Conservation (phyloP, 1,140 invertebrate genomes). For the Hormaphis cornu region DNA sequence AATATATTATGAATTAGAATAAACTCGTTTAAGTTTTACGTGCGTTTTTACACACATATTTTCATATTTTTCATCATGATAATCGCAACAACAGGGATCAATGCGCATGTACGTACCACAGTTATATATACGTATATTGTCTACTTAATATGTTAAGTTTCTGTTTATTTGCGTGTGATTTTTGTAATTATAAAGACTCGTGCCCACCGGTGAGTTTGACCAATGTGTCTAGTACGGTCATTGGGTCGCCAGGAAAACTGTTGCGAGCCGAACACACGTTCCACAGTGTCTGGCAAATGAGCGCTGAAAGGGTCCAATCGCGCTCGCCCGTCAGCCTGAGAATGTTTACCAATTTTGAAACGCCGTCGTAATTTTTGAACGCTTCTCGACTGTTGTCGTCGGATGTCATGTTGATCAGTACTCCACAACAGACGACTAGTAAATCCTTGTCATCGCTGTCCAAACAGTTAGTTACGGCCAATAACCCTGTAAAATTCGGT, state of each 20-base stretch:
- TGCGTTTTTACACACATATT: no score
- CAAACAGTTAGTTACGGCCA: conserved; percentile 46
- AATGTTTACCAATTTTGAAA: conserved; percentile 5
- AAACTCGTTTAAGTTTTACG: no score
- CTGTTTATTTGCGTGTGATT: neutral
- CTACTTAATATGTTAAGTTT: no score
- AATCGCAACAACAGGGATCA: no score
- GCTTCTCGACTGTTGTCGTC: conserved; percentile 3
- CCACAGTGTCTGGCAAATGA: conserved; percentile 60
- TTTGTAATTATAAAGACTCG: neutral
- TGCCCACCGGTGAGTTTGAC: neutral
- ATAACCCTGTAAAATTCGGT: conserved; percentile 45
- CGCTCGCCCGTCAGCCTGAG: conserved; percentile 38
- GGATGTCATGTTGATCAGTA: conserved; percentile 54
- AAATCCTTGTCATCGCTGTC: conserved; percentile 49
- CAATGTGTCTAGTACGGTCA: neutral
- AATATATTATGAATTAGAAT: no score
- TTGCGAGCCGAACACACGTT: conserved; percentile 46
- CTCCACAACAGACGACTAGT: conserved; percentile 53
- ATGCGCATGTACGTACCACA: no score
- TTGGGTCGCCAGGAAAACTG: neutral
- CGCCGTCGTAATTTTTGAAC: conserved; percentile 12
- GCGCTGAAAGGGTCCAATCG: conserved; percentile 52
- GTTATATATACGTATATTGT: no score
- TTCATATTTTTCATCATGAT: no score